Evolutionary conservation across 2,797 vertebrate genomes (phyloP), one percentile per base, ranked within the genome.

Genomic region (Channa striata): DNA sequence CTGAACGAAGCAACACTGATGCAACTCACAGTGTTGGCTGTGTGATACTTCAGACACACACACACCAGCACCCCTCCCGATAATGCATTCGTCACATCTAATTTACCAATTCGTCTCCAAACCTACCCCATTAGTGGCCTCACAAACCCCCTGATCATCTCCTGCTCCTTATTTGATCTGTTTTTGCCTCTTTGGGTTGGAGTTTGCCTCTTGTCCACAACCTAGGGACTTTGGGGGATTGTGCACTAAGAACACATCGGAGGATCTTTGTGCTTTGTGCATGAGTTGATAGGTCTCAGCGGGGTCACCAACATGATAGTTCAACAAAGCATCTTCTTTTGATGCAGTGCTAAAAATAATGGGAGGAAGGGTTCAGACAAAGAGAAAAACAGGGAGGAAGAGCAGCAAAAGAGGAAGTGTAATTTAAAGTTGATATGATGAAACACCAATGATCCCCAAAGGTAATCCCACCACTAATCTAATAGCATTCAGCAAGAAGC

Each of bases 11-110:
- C 63, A 90, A 85, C 46, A 13, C 67, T 92, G 90, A 90, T 85
- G 91, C 74, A 92, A 91, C 78, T 42, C 39, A 20, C 16, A 36
- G 3, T 48, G 66, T 56, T 53, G 70, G 65, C 50, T 58, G 20
- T 20, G 3, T 11, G 13, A 20, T 8, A 13, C 25, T 60, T n/a
- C 40, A 46, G 20, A 37, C 20, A 62, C 17, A 59, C 54, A 62
- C 67, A 50, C 56, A 59, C 63, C 51, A 40, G 79, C 84, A 85
- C 78, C 39, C 74, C 75, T 81, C 54, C 62, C 39, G 57, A 76
- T 70, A 82, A 81, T 81, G 71, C 65, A 83, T 87, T 88, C 79
- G 80, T 72, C 5, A 80, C 80, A 82, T 77, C 76, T 58, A 86
- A 88, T 91, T 82, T 88, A 88, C 74, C 59, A 6, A 47, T 72